A percentile compares a stretch with the other conserved stretches of the same genome.
Conservation (phyloP, 2,888 invertebrate species). For the Caenorhabditis japonica region DNA sequence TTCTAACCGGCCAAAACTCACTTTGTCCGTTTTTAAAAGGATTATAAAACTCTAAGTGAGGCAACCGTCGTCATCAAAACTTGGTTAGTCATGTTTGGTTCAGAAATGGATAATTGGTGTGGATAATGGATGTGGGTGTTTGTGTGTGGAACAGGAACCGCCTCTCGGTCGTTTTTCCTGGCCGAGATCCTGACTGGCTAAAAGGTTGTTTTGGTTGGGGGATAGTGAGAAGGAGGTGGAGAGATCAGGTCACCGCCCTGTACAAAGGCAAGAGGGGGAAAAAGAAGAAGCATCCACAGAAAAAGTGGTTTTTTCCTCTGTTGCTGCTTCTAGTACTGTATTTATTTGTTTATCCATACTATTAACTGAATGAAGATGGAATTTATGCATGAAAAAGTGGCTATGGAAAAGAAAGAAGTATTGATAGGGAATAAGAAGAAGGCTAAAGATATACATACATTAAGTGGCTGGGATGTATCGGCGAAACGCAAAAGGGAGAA, state of each 20-base stretch:
- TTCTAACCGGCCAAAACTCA: constrained; percentile 14
- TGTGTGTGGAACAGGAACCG: constrained; percentile 52
- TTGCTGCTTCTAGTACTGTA: not conserved
- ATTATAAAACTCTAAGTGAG: constrained; percentile 43
- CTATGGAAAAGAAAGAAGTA: constrained; percentile 23
- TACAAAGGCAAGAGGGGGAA: constrained; percentile 5
- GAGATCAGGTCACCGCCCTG: constrained; percentile 34
- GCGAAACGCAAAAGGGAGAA: constrained; percentile 23
- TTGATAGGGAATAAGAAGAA: constrained; percentile 24
- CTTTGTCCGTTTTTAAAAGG: constrained; percentile 34
- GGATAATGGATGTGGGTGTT: constrained; percentile 54
- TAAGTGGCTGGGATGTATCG: constrained; percentile 33
- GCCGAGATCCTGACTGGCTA: constrained; percentile 47
- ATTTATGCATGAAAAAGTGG: constrained; percentile 40
- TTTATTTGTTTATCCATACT: constrained; percentile 3
- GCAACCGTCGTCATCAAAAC: constrained; percentile 49
- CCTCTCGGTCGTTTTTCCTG: constrained; percentile 13
- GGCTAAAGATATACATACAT: constrained; percentile 29
- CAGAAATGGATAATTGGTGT: constrained; percentile 57
- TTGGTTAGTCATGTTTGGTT: constrained; percentile 55
- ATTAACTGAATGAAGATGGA: constrained; percentile 8
- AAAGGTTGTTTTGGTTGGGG: constrained; percentile 42
- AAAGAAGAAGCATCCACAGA: not conserved
- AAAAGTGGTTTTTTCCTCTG: constrained; percentile 20
- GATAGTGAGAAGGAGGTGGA: too few relatives aligned